Conservation (phyloP, 2,888 invertebrate species). For the Agonum fuliginosum region DNA sequence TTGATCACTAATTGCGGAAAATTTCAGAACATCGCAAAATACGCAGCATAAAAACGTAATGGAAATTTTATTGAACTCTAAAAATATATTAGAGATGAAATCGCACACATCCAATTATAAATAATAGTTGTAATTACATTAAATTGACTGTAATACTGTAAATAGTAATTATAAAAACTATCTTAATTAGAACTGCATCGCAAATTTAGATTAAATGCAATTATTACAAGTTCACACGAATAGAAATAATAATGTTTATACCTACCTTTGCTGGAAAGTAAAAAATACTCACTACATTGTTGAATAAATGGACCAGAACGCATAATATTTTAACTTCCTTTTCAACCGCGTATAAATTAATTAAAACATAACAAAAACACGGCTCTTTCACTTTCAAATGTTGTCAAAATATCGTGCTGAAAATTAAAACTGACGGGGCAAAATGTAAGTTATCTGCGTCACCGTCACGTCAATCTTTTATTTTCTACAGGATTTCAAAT, state of each 20-base stretch:
- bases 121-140: conserved; percentile 8
- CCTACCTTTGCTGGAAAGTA: conserved; percentile 26
- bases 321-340: conserved; percentile 26
- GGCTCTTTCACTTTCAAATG: neutral
- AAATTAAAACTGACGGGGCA: neutral
- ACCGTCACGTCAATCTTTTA: conserved; percentile 26
- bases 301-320: conserved; percentile 48
- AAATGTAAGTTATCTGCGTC: neutral
- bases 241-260: neutral
- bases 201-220: conserved; percentile 8
- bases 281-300: neutral
- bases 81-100: conserved; percentile 1
- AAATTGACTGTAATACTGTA: conserved; percentile 16
- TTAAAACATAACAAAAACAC: conserved; percentile 27
- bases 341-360: conserved; percentile 7
- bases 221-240: conserved; percentile 2
- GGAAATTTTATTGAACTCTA: conserved; percentile 8
- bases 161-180: conserved; percentile 14
- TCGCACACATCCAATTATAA: conserved; percentile 12
- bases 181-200: neutral
- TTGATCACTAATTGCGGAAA: conserved; percentile 27
- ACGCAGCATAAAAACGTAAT: conserved; percentile 4
- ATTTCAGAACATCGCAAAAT: neutral
- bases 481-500: conserved; percentile 46
- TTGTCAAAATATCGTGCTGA: neutral